Evolutionary conservation across 2,888 invertebrate species (phyloP), one percentile per base, ranked within the genome.

Genomic region (Crioceris asparagi): DNA sequence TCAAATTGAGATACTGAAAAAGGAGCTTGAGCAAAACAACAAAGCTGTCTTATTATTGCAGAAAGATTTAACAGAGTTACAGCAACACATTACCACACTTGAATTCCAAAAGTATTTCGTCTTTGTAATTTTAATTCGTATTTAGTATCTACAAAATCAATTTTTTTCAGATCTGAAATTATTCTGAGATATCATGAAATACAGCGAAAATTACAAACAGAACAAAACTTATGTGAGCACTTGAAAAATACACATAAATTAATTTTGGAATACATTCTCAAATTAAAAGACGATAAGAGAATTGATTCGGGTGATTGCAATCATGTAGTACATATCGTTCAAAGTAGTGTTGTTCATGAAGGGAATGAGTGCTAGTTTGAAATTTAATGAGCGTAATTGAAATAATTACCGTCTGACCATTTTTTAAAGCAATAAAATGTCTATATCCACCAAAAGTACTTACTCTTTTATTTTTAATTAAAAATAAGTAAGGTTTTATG

Each of bases 51-150:
- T 49, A 15, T 36, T 45, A 7, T 39, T 58, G 6, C 52, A 54
- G 40, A 42, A 49, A 18, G 52, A 57, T 23, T 44, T 56, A 17
- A 44, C 48, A 6, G 43, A 47, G 16, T 38, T 54, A 8, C 45
- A 55, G 37, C 53, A 56, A 27, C 45, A 59, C 36, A 42, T 54
- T 7, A 55, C 55, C 8, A 40, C 43, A 17, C 35, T 55, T 26
- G 54, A 59, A 46, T 54, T 59, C 38, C 53, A 59, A 48, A 59
- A 50, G 57, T 58, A 47, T 12, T 26, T 26, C 27, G n/a, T 25
- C 4, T 14, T 6, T 12, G 27, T 11, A 25, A 8, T 15, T 39
- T 23, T 11, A n/a, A n/a, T n/a, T n/a, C n/a, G n/a, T n/a, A n/a
- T n/a, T n/a, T n/a, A n/a, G n/a, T n/a, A n/a, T n/a, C n/a, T n/a